A percentile compares a stretch with the other conserved stretches of the same genome.
Conservation (phyloP, 2,113 vertebrate genomes). For the Larimichthys polyactis region DNA sequence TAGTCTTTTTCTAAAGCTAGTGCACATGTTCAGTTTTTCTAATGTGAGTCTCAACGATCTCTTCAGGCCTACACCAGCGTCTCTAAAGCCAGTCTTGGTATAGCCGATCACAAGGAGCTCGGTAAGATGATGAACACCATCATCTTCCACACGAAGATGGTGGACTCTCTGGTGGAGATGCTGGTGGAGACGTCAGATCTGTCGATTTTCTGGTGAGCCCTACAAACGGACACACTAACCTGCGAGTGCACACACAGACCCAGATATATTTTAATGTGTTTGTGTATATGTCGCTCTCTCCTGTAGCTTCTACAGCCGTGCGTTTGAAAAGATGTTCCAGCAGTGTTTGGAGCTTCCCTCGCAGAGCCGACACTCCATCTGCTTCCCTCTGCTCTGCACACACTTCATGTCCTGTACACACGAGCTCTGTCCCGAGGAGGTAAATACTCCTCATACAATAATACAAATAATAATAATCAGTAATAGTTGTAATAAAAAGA, state of each 20-base stretch:
- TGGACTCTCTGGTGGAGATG: conserved; percentile 99
- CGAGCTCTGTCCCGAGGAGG: conserved; percentile 98
- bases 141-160: conserved; percentile 99
- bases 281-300: background rate
- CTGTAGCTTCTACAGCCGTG: conserved; percentile 97
- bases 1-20: background rate
- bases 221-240: background rate
- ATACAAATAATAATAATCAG: no score
- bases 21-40: no score
- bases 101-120: conserved; percentile 97
- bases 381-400: conserved; percentile 97
- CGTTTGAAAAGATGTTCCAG: conserved; percentile 99
- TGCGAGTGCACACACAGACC: background rate
- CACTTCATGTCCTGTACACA: conserved; percentile 99
- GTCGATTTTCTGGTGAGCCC: conserved; percentile 96
- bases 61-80: conserved; percentile 96
- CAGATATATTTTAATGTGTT: no score
- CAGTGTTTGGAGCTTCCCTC: conserved; percentile 99
- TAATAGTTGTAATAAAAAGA: no score
- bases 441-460: conserved; percentile 58
- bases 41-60: background rate
- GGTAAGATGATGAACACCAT: conserved; percentile 99
- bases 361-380: conserved; percentile 97
- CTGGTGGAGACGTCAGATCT: conserved; percentile 98
- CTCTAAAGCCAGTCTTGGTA: conserved; percentile 95